Evolutionary conservation across 1,140 invertebrate genomes (phyloP).

Genomic region (Aradophagus sp.): DNA sequence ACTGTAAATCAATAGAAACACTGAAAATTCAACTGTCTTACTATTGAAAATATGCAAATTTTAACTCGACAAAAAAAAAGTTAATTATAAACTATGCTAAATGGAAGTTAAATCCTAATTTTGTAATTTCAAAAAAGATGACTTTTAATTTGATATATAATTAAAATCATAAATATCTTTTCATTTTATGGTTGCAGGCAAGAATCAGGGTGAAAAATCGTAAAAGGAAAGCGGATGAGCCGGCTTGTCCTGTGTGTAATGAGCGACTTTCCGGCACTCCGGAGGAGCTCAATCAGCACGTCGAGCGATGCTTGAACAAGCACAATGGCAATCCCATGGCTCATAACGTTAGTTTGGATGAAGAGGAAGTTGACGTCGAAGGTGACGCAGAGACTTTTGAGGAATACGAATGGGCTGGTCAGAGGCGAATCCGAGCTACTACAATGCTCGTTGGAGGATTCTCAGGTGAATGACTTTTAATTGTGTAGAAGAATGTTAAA

Average conservation of each 20-base stretch:
- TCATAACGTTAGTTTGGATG: constrained; percentile 73
- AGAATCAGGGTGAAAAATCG: constrained; percentile 79
- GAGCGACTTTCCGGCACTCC: constrained; percentile 78
- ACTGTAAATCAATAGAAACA: no score
- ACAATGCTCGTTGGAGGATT: constrained; percentile 83
- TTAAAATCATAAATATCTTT: no score
- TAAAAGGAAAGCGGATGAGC: constrained; percentile 82
- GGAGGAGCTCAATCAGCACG: constrained; percentile 85
- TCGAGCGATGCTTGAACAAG: constrained; percentile 82
- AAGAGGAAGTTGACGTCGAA: constrained; percentile 82
- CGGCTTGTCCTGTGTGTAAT: constrained; percentile 85
- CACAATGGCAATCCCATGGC: constrained; percentile 76
- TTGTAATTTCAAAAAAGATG: no score
- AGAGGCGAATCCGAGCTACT: constrained; percentile 82
- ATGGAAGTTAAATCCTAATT: no score
- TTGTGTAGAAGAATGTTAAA: no score
- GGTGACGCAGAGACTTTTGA: constrained; percentile 81
- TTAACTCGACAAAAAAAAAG: no score
- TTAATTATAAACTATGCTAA: no score
- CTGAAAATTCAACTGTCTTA: no score
- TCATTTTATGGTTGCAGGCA: constrained; percentile 70
- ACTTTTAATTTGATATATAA: no score
- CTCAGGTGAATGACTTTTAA: constrained; percentile 70
- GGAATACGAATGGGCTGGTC: constrained; percentile 89
- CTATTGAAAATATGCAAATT: no score